Evolutionary conservation across 2,888 invertebrate genomes (phyloP).

Genomic region (Anarsia innoxiella): DNA sequence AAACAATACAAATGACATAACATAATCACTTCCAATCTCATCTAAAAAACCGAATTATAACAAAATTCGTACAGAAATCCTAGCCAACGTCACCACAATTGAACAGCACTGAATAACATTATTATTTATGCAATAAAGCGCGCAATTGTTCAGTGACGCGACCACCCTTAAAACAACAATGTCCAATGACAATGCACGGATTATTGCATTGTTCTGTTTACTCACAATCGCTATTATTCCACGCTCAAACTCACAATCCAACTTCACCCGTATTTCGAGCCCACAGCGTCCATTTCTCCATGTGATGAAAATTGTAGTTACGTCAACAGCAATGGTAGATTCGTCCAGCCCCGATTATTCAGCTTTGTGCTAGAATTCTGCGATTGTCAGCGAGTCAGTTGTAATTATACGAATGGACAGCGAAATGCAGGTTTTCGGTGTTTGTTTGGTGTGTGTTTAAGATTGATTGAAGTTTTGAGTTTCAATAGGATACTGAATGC

Average conservation of each 20-base stretch:
- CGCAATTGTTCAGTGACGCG: constrained; percentile 66
- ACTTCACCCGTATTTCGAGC: neutral
- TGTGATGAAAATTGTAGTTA: neutral
- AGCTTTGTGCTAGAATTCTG: constrained; percentile 71
- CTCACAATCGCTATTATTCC: constrained; percentile 61
- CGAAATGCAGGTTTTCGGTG: constrained; percentile 19
- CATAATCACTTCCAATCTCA: too few species aligned
- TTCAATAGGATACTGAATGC: too few species aligned
- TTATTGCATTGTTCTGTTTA: constrained; percentile 70
- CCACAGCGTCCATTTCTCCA: neutral
- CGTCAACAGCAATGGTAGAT: neutral
- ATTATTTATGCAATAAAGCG: constrained; percentile 75
- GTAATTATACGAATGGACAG: constrained; percentile 69
- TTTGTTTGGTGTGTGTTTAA: too few species aligned
- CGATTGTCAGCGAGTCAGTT: constrained; percentile 73
- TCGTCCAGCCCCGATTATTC: constrained; percentile 48
- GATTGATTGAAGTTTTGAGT: too few species aligned
- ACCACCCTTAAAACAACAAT: constrained; percentile 75
- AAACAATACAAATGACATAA: too few species aligned
- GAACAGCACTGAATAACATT: constrained; percentile 38
- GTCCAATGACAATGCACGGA: constrained; percentile 73
- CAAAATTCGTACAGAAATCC: too few species aligned
- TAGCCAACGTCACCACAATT: too few species aligned
- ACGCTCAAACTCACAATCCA: constrained; percentile 21
- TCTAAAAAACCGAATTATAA: too few species aligned